Base-by-base conservation (phyloP, 2,113 vertebrate species). In the Phyllostomus hastatus region DNA sequence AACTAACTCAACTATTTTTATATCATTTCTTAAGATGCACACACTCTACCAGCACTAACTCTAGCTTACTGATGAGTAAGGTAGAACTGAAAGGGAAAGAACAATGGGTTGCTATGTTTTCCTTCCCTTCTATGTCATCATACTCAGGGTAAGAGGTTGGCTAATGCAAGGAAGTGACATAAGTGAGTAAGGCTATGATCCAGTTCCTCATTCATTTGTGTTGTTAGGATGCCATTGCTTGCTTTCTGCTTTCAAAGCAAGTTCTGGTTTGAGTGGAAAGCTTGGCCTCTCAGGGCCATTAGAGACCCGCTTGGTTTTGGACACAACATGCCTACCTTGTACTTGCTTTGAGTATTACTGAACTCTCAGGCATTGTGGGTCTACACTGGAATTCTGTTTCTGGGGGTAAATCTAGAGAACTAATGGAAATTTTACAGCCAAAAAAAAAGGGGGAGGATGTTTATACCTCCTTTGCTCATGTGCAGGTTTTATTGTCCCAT, bases 181-280 rank as follows among this genome's bases (percentile, higher is more conserved):
- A 10, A 70, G n/a, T 79, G 79, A 73, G 28, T 79, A 85, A 89
- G 57, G 10, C 7, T 67, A 59, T 41, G 26, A 83, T 11, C n/a
- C 1, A 0, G 17, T 67, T 73, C 24, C 16, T 52, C n/a, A 46
- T 66, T 90, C 48, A 69, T 35, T 75, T 72, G 46, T 50, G 28
- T 87, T 61, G 81, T 95, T 46, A 54, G 24, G 52, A 82, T 76
- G 33, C 12, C 59, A 81, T 43, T 80, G 64, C 48, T 96, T 90
- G 59, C 72, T 90, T 75, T 81, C 64, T 86, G 66, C 41, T 59
- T 73, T 92, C 22, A 69, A 92, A 92, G 72, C 59, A 92, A 75
- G 31, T 89, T 80, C 84, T 81, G 28, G 12, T 89, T 86, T 81
- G 43, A 90, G 87, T 4, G n/a, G 73, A 78, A 70, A 82, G 67